Evolutionary conservation across 2,797 vertebrate genomes (phyloP).

Genomic region (Sylvilagus floridanus): DNA sequence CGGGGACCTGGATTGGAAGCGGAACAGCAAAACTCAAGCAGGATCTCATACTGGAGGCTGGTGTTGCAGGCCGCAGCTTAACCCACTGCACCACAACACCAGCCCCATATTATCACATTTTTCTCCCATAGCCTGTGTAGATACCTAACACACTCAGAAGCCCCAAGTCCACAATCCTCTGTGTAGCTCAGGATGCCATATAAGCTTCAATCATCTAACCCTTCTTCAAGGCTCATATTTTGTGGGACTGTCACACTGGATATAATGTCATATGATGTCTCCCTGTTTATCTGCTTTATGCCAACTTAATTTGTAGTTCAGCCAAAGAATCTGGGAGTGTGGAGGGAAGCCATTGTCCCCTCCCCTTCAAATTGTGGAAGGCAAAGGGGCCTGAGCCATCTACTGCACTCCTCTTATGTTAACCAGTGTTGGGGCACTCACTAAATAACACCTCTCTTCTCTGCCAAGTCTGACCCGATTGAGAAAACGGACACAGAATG

Average conservation of each 20-base stretch:
- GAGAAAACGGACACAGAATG: conserved; percentile 40
- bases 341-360: background rate
- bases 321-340: background rate
- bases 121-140: no score
- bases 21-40: no score
- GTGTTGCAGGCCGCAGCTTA: no score
- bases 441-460: conserved; percentile 12
- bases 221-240: background rate
- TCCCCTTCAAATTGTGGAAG: background rate
- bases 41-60: no score
- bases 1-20: no score
- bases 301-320: background rate
- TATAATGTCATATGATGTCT: background rate
- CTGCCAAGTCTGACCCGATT: conserved; percentile 10
- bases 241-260: background rate
- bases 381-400: background rate
- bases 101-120: no score
- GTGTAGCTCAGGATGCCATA: background rate
- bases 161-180: background rate
- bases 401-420: background rate
- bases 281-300: background rate
- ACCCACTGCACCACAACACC: no score
- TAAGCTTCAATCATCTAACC: background rate
- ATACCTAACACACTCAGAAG: background rate
- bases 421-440: background rate